Conservation (phyloP, 2,888 invertebrate species). For the Aporophyla lueneburgensis region DNA sequence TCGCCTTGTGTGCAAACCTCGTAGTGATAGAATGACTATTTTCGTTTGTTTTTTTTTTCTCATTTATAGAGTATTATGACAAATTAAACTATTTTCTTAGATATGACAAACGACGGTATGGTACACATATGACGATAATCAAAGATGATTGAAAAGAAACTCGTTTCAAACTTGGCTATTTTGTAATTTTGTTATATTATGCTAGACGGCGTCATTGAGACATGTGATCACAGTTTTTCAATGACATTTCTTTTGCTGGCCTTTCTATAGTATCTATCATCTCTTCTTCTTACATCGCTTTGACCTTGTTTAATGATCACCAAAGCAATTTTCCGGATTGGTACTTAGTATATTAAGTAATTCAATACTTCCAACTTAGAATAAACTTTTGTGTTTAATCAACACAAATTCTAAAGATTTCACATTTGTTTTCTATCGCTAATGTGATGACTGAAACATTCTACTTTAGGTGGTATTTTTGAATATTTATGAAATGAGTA, state of each 20-base stretch:
- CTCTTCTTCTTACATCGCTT: too few species aligned
- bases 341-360: background rate
- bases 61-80: too few species aligned
- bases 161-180: background rate
- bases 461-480: background rate
- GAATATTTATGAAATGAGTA: too few species aligned
- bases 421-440: background rate
- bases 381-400: background rate
- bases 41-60: too few species aligned
- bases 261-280: too few species aligned
- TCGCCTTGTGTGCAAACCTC: too few species aligned
- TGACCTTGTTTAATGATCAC: background rate
- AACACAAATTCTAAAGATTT: background rate
- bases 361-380: background rate
- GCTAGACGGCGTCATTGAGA: background rate
- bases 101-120: too few species aligned
- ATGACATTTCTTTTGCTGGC: background rate
- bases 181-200: background rate
- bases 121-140: too few species aligned
- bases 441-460: background rate
- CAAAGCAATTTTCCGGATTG: background rate
- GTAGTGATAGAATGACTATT: too few species aligned
- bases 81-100: too few species aligned
- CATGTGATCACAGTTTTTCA: background rate
- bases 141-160: too few species aligned